phyloP scores from a whole-genome alignment of 2,888 invertebrate species.

The Polydrusus tereticollis region DNA sequence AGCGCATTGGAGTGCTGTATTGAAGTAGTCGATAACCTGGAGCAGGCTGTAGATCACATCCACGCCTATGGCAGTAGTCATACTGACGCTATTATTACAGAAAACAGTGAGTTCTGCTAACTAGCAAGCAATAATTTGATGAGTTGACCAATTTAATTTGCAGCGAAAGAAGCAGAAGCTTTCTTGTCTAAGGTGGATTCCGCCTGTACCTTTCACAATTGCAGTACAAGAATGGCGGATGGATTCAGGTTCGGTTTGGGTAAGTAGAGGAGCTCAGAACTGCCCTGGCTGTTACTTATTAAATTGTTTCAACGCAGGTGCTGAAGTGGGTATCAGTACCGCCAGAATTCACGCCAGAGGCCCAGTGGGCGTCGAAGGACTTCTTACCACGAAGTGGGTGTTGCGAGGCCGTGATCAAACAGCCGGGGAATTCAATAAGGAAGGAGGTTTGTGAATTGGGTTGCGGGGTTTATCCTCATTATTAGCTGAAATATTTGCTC shows the following conservation, averaged over 20 bases:
- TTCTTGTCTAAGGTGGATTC: slow-evolving; percentile 94
- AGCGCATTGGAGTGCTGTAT: slow-evolving; percentile 93
- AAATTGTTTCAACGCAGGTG: slow-evolving; percentile 70
- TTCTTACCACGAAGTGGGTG: slow-evolving; percentile 98
- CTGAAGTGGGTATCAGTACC: slow-evolving; percentile 92
- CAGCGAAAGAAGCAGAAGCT: slow-evolving; percentile 72
- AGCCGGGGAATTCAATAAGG: slow-evolving; percentile 89
- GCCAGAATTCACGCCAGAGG: slow-evolving; percentile 92
- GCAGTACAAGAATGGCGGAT: slow-evolving; percentile 95
- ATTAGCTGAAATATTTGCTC: not conserved
- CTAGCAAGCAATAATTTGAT: no score
- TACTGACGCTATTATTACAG: slow-evolving; percentile 96
- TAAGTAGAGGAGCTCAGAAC: slow-evolving; percentile 4
- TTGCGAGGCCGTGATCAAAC: slow-evolving; percentile 89
- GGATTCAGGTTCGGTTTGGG: slow-evolving; percentile 95
- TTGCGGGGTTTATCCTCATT: no score
- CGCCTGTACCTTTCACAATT: slow-evolving; percentile 98
- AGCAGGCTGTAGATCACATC: slow-evolving; percentile 94
- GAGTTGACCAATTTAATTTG: no score
- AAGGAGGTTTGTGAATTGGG: slow-evolving; percentile 67
- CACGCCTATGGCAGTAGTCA: slow-evolving; percentile 96
- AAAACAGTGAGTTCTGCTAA: slow-evolving; percentile 81
- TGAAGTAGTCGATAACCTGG: slow-evolving; percentile 89
- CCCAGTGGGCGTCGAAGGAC: slow-evolving; percentile 98
- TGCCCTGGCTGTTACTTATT: not conserved